Conservation (phyloP, 1,140 invertebrate genomes). For the Rhynchophorus ferrugineus region DNA sequence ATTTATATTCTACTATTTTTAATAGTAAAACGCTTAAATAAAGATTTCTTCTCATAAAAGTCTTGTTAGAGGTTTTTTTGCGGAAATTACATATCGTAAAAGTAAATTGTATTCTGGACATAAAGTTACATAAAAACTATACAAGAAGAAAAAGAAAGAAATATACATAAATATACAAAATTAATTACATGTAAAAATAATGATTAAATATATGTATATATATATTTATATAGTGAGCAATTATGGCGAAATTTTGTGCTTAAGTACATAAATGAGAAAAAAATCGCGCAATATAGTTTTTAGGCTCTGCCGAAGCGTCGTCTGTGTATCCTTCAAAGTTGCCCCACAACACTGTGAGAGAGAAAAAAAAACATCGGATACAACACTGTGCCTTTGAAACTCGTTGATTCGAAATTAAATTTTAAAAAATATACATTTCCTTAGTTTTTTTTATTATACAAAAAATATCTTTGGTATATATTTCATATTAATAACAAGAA, state of each 20-base stretch:
- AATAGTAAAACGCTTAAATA: conserved; percentile 1
- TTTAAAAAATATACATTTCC: conserved; percentile 37
- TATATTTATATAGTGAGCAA: conserved; percentile 16
- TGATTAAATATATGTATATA: conserved; percentile 2
- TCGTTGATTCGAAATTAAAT: conserved; percentile 31
- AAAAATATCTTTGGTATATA: conserved; percentile 41
- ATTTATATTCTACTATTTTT: conserved; percentile 22
- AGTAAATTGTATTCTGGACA: conserved; percentile 10
- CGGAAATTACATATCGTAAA: not conserved
- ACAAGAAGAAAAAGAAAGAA: conserved; percentile 12
- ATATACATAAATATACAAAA: conserved; percentile 10
- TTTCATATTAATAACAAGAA: conserved; percentile 35
- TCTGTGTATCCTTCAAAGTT: too few relatives aligned
- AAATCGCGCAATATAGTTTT: too few relatives aligned
- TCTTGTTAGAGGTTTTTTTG: not conserved
- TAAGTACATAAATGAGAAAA: conserved; percentile 22
- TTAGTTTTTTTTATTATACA: conserved; percentile 35
- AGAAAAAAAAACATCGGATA: too few relatives aligned
- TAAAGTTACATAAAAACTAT: conserved; percentile 12
- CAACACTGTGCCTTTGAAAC: conserved; percentile 12
- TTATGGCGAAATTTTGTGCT: conserved; percentile 10
- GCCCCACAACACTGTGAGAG: too few relatives aligned
- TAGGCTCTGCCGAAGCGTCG: too few relatives aligned
- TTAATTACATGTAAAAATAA: too few relatives aligned
- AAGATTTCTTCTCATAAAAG: conserved; percentile 1